phyloP scores from a whole-genome alignment of 1,140 invertebrate genomes.

The Drosophila funebris region DNA sequence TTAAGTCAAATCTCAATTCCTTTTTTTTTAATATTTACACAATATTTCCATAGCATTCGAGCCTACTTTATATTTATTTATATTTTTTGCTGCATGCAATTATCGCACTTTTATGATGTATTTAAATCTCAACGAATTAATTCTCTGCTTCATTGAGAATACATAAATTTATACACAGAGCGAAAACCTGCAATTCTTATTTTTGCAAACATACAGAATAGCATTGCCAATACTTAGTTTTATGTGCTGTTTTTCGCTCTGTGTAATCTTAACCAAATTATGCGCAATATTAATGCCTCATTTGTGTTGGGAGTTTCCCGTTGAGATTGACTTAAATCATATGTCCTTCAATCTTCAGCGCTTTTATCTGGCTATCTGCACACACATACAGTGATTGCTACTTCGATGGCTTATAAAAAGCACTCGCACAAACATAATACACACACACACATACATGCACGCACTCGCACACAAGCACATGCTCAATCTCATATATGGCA shows the following conservation, averaged over 20 bases:
- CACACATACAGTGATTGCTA: slow-evolving; percentile 49
- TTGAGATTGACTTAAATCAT: slow-evolving; percentile 22
- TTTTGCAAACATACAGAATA: no score
- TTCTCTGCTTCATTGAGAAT: background rate
- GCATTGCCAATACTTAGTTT: no score
- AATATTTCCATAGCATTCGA: no score
- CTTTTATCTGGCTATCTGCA: slow-evolving; percentile 10
- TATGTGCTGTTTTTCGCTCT: background rate
- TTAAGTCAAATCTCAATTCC: background rate
- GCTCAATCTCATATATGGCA: slow-evolving; percentile 27
- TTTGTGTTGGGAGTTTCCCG: slow-evolving; percentile 26
- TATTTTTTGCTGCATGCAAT: slow-evolving; percentile 1
- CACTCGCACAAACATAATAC: slow-evolving; percentile 24
- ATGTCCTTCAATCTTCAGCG: slow-evolving; percentile 8
- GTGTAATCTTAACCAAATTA: slow-evolving; percentile 34
- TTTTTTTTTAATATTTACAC: no score
- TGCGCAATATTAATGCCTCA: slow-evolving; percentile 37
- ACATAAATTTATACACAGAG: background rate
- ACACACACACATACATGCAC: slow-evolving; percentile 16
- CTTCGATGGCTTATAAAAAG: slow-evolving; percentile 26
- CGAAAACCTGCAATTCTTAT: background rate
- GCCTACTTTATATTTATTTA: slow-evolving; percentile 1
- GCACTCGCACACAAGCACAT: slow-evolving; percentile 34
- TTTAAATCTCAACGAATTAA: slow-evolving; percentile 17
- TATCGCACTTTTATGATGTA: slow-evolving; percentile 10